Evolutionary conservation across 2,113 vertebrate genomes (phyloP), one percentile per base, ranked within the genome.

Genomic region (Balaeniceps rex): DNA sequence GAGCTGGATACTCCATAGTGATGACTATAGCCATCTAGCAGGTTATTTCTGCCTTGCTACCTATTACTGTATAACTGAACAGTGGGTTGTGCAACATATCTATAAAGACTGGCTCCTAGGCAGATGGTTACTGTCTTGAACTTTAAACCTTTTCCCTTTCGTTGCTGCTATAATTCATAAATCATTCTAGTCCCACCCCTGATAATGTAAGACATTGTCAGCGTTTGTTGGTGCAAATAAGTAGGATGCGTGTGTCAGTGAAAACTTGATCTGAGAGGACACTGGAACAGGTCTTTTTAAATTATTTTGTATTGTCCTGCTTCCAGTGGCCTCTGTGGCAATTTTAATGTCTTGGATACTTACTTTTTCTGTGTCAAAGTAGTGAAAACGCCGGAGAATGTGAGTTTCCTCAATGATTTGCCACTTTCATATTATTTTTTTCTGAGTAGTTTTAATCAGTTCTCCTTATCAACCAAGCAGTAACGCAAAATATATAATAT

Each of bases 91-190:
- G 74, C 54, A 95, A 76, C 7, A 0, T 19, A n/a, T 3, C 46
- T 57, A 1, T 58, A 28, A 40, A 57, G 69, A 22, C 46, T 82
- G 42, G 40, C 72, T 87, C 77, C 75, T 70, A n/a, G 49, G 38
- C 3, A 2, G 57, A n/a, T 89, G 68, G 61, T 95, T 95, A n/a
- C 55, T 33, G 7, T 68, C 51, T 51, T 95, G 96, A 95, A 96
- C 96, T 83, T 97, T 97, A 94, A 95, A 97, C 97, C 29, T 81
- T 78, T 90, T 91, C 33, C 40, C 12, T 96, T 91, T 93, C 66
- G 60, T 82, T 93, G 55, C 84, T 93, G 75, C 76, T 81, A n/a
- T 93, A 88, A 95, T 83, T 90, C 71, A 91, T 76, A 91, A 91
- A 52, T 81, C 58, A 57, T 83, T 80, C 75, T 69, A 69, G 72